These are phyloP conservation scores for Bembecia ichneumoniformis DNA, from an alignment of 2,888 invertebrate species.

Conservation along the genomic window DNA sequence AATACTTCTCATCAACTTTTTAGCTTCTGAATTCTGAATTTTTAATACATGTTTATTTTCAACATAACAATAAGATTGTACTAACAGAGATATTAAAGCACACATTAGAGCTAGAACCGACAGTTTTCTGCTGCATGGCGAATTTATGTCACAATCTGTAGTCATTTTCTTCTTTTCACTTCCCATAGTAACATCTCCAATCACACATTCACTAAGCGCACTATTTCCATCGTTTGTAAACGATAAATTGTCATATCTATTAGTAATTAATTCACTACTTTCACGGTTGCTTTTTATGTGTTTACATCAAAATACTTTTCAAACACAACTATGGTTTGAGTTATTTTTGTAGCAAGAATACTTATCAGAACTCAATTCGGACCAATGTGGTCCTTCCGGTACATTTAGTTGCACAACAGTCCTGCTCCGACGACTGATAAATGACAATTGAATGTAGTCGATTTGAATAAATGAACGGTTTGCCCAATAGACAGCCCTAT, in stretches of 20 bases:
- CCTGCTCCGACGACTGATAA: slow-evolving; percentile 37
- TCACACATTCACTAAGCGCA: neutral
- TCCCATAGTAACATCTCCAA: slow-evolving; percentile 14
- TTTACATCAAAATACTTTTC: too few relatives aligned
- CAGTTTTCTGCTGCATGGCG: slow-evolving; percentile 38
- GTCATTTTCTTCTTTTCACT: slow-evolving; percentile 12
- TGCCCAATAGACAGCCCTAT: slow-evolving; percentile 58
- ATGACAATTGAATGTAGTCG: slow-evolving; percentile 45
- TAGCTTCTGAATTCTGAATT: slow-evolving; percentile 26
- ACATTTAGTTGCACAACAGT: slow-evolving; percentile 47
- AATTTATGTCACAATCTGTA: slow-evolving; percentile 16
- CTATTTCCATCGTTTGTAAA: too few relatives aligned
- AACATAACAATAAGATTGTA: slow-evolving; percentile 47
- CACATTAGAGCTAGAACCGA: slow-evolving; percentile 49
- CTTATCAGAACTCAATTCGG: slow-evolving; percentile 29
- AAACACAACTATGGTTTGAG: too few relatives aligned
- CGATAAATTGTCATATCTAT: too few relatives aligned
- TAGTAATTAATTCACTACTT: too few relatives aligned
- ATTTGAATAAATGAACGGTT: slow-evolving; percentile 36
- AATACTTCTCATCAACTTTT: slow-evolving; percentile 25
- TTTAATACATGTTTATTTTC: slow-evolving; percentile 18
- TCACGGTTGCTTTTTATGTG: too few relatives aligned
- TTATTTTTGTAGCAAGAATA: too few relatives aligned
- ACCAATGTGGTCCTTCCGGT: slow-evolving; percentile 57
- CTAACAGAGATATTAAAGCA: slow-evolving; percentile 44